Evolutionary conservation across 1,140 invertebrate genomes (phyloP), one percentile per base, ranked within the genome.

Genomic region (Lanistes nyassanus): DNA sequence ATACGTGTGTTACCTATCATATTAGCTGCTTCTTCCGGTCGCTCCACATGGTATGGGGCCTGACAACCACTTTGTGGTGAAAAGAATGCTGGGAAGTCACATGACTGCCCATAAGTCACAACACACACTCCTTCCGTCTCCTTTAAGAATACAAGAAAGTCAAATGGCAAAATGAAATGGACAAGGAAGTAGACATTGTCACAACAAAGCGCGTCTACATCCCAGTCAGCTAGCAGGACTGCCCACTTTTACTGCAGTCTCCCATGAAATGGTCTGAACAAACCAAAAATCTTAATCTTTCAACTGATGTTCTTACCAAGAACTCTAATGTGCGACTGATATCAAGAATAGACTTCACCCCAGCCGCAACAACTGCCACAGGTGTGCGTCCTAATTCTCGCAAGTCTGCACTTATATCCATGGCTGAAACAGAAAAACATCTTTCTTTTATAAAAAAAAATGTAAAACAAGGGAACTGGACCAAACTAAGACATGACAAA

Each of bases 261-360:
- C n/a, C n/a, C n/a, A n/a, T n/a, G n/a, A 42, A 42, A 42, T 3
- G 9, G 42, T 3, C 16, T 34, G 42, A 47, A 29, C 29, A 31
- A 26, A 29, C 16, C 7, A 23, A 16, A 74, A 29, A 34, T 36
- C 31, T 34, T 13, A 65, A 19, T 1, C 29, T 62, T 16, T 9
- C 19, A 19, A 51, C 34, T 39, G 56, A 39, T n/a, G 55, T n/a
- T 79, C 82, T 80, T 64, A 90, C 96, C 90, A 99, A 90, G 86
- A 94, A 98, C 88, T 99, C 98, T 39, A 99, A 90, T 1, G 98
- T 99, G 83, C 94, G 94, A 1, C 92, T 93, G 83, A 99, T 97
- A 87, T 99, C 98, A 39, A 99, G 90, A 82, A 99, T 99, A 51
- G 97, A 98, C 91, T 99, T 99, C 53, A 98, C 93, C 23, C 98